Base-by-base conservation (phyloP, 2,113 vertebrate species). In the Cercopithecus mona region DNA sequence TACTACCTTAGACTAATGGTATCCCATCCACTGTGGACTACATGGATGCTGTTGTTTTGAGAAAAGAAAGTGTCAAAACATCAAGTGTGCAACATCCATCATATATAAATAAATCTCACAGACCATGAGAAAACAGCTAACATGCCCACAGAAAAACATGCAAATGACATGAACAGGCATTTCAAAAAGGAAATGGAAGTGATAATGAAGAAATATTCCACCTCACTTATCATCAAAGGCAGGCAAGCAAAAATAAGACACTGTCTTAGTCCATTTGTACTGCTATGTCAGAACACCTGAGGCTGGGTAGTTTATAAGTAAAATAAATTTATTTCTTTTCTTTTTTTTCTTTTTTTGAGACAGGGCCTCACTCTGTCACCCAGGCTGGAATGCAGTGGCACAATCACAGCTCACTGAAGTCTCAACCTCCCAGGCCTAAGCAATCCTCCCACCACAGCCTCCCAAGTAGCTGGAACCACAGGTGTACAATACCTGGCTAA, bases 171-270 rank as follows among this genome's bases (percentile, higher is more conserved):
- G n/a, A 80, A 81, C 23, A 76, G 78, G 45, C 30, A 78, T 40
- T 32, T 90, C 38, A 48, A 61, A 70, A 82, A 45, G 50, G 20
- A 93, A 92, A 73, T 3, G 9, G 27, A 35, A 89, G 72, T 22
- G 52, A 52, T n/a, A 17, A 20, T 55, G 66, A 32, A 2, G 89
- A 89, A 83, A 84, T 32, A 8, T n/a, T 30, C 23, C 35, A 88
- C 50, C 35, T 86, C 32, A 20, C 7, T 48, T 73, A 32, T 16
- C 25, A 80, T 57, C 40, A 82, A 88, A 84, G 16, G 32, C 3
- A 90, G 79, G 22, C 40, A 81, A 96, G 59, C 13, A 43, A 72
- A 96, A 96, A 75, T 48, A 73, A 94, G 38, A n/a, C 9, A n/a
- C 72, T 27, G 6, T 43, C 40, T 75, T 27, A 75, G 72, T 75